A percentile compares a stretch with the other conserved stretches of the same genome.
These are phyloP conservation scores for Dasyprocta punctata DNA, from an alignment of 2,113 vertebrate species.

Conservation along the genomic window DNA sequence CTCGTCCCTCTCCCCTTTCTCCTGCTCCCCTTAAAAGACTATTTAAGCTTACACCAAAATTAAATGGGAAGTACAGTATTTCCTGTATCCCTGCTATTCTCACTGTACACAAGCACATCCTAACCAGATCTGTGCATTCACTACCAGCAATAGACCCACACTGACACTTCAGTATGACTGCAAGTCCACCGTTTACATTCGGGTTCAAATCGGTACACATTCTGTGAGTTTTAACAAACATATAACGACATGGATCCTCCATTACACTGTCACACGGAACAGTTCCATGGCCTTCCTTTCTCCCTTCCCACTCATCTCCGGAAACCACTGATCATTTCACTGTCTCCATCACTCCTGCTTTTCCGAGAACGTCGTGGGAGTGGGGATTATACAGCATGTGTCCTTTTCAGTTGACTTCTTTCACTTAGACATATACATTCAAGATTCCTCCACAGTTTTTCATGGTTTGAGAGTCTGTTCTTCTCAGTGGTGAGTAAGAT, in stretches of 20 bases:
- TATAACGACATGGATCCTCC: neutral
- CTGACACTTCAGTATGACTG: neutral
- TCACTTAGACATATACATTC: neutral
- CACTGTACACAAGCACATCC: neutral
- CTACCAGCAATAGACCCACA: neutral
- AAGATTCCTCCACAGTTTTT: neutral
- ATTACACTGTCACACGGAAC: neutral
- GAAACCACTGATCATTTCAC: neutral
- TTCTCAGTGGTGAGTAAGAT: neutral
- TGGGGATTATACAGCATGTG: neutral
- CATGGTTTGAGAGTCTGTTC: neutral
- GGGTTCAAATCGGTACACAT: neutral
- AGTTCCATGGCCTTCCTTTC: neutral
- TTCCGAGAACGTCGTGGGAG: neutral
- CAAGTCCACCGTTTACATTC: neutral
- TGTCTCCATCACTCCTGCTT: neutral
- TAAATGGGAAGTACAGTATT: neutral
- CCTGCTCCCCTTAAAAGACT: neutral
- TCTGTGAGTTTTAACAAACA: neutral
- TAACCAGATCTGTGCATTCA: neutral
- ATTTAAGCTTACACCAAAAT: neutral
- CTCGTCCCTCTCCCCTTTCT: neutral
- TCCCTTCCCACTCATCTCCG: neutral
- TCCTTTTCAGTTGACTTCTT: neutral
- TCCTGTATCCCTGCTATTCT: neutral